Percentiles rank a stretch among this genome's conserved stretches.
These are phyloP conservation scores for Trachelus iudaicus DNA, from an alignment of 2,888 invertebrate species.

Conservation along the genomic window DNA sequence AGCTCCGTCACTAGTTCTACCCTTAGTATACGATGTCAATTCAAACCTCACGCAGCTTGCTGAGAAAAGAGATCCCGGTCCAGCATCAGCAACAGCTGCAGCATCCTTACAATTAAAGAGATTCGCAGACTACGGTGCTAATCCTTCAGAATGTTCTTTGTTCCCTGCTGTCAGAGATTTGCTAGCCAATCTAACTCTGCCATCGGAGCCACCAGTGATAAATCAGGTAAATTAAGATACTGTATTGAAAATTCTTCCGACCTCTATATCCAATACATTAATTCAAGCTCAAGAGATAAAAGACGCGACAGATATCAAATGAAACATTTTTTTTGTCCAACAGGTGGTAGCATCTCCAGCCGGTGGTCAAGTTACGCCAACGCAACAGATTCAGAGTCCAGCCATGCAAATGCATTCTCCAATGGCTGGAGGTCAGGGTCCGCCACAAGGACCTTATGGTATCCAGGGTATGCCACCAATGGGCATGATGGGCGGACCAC, in stretches of 20 bases:
- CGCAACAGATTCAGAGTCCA: constrained; percentile 70
- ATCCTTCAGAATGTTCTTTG: constrained; percentile 83
- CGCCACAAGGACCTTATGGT: constrained; percentile 60
- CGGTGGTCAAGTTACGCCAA: constrained; percentile 67
- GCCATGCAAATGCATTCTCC: constrained; percentile 72
- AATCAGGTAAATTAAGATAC: constrained; percentile 46
- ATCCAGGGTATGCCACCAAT: constrained; percentile 60
- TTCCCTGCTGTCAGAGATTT: constrained; percentile 93
- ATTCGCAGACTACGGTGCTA: constrained; percentile 80
- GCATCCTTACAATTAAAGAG: constrained; percentile 75
- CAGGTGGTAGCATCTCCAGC: constrained; percentile 67
- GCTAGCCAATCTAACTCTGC: constrained; percentile 83
- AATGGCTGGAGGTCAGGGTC: constrained; percentile 66
- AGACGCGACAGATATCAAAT: neutral
- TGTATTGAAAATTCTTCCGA: neutral
- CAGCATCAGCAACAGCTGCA: constrained; percentile 72
- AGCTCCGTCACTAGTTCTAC: constrained; percentile 82
- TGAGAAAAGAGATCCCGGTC: constrained; percentile 79
- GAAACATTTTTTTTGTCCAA: constrained; percentile 20
- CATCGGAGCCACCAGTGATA: constrained; percentile 78
- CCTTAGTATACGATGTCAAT: constrained; percentile 89
- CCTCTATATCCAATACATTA: neutral
- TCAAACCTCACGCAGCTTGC: constrained; percentile 89
- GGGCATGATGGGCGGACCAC: constrained; percentile 62
- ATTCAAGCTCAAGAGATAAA: neutral